phyloP scores from a whole-genome alignment of 2,888 invertebrate species.

The Seira ritae region DNA sequence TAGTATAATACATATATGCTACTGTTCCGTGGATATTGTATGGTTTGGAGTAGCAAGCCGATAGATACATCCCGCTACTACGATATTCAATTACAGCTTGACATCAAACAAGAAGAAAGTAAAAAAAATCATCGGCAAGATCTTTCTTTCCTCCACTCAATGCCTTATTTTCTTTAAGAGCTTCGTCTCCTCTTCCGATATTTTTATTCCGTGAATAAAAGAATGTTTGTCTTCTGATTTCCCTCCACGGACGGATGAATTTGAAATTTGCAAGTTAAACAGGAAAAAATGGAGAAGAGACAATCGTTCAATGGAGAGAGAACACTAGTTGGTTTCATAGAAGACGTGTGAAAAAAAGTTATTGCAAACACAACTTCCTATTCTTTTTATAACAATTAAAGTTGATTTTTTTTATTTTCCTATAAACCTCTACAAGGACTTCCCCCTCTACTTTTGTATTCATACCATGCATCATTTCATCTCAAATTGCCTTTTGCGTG shows the following conservation, averaged over 20 bases:
- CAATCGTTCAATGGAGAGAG: neutral
- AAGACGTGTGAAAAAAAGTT: neutral
- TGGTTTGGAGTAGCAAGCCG: too few relatives aligned
- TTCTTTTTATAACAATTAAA: neutral
- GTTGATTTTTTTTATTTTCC: neutral
- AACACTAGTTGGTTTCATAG: neutral
- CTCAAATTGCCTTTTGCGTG: neutral
- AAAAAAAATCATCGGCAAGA: too few relatives aligned
- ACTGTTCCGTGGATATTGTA: too few relatives aligned
- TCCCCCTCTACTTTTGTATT: neutral
- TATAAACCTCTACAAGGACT: neutral
- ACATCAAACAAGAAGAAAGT: neutral
- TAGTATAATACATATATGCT: neutral
- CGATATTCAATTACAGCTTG: slow-evolving; percentile 9
- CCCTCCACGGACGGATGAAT: neutral
- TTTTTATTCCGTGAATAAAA: neutral
- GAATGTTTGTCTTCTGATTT: slow-evolving; percentile 13
- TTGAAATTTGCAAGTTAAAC: neutral
- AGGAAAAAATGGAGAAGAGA: neutral
- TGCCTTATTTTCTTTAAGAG: neutral
- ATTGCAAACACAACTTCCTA: too few relatives aligned
- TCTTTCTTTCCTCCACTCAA: neutral
- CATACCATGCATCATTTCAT: neutral
- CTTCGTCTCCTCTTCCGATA: neutral
- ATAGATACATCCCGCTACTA: neutral